Base-by-base conservation (phyloP, 2,888 invertebrate species). In the Drosophila eohydei region DNA sequence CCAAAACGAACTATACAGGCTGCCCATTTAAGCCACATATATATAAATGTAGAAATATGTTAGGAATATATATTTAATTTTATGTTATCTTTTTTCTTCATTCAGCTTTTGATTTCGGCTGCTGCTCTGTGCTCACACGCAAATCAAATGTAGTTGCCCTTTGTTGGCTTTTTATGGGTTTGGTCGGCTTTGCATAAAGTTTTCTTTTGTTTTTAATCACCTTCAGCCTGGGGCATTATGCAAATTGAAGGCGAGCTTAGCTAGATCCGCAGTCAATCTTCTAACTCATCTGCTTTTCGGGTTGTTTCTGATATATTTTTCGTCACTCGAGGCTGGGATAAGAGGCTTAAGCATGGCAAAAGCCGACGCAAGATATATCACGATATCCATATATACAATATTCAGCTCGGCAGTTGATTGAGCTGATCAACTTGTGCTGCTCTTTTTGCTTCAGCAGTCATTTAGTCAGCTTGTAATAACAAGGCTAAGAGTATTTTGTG, bases 391-490 rank as follows among this genome's bases (percentile, higher is more conserved):
- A 12, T 26, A 46, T 48, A 9, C 44, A 36, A 34, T 34, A 6
- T 8, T 56, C 50, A 59, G 55, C 71, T 50, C 14, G 60, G 38
- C 50, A 60, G 59, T 56, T 68, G 78, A 75, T 74, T 76, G 71
- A 74, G 71, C 48, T 71, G 55, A 26, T 14, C 32, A 8, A 34
- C 8, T 26, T 38, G 5, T 21, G n/a, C 16, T 21, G 21, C 51
- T 41, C 52, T 28, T 50, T 32, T 44, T 44, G 46, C 54, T 46
- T 60, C 56, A 28, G 64, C 69, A 67, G 76, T 71, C 88, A 83
- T 86, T 84, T 86, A 84, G 86, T 74, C 88, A 74, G 77, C 83
- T 84, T 86, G 84, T 84, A 88, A 88, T 86, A 86, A 86, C 84
- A 86, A 56, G 84, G 84, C 84, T 88, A 83, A 84, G 84, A 86